These are phyloP conservation scores for Phrynosoma platyrhinos DNA, from an alignment of 2,113 vertebrate genomes.

Conservation along the genomic window DNA sequence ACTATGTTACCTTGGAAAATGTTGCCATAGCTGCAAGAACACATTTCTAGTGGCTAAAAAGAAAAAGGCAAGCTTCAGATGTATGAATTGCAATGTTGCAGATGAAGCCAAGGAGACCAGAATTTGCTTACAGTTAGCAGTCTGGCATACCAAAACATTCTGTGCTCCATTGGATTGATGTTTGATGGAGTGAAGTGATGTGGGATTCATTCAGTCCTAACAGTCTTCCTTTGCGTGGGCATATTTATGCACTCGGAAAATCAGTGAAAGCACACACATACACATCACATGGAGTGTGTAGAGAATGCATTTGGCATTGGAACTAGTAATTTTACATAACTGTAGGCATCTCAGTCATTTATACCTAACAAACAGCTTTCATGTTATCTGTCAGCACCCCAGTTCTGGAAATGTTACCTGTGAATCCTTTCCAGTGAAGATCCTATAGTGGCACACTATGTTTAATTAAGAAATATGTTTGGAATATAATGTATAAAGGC, in stretches of 20 bases:
- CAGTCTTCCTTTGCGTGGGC: constrained; percentile 24
- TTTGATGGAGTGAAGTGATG: constrained; percentile 12
- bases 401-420: constrained; percentile 25
- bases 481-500: constrained; percentile 28
- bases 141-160: constrained; percentile 24
- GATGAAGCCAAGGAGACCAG: constrained; percentile 24
- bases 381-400: constrained; percentile 25
- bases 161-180: background rate
- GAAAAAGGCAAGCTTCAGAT: constrained; percentile 73
- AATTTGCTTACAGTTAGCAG: constrained; percentile 6
- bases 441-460: background rate
- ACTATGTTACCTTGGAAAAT: constrained; percentile 81
- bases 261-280: constrained; percentile 24
- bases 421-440: background rate
- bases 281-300: constrained; percentile 15
- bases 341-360: constrained; percentile 23
- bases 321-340: constrained; percentile 35
- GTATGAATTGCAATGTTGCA: constrained; percentile 38
- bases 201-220: constrained; percentile 23
- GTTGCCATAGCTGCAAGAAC: constrained; percentile 84
- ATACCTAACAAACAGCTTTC: constrained; percentile 40
- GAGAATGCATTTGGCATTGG: constrained; percentile 24
- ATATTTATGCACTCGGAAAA: constrained; percentile 7
- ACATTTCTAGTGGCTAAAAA: constrained; percentile 70
- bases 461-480: constrained; percentile 44